Evolutionary conservation across 92 coral and sea anemone genomes (phyloP), one percentile per base, ranked within the genome.

Genomic region (Phenganax subtilis): DNA sequence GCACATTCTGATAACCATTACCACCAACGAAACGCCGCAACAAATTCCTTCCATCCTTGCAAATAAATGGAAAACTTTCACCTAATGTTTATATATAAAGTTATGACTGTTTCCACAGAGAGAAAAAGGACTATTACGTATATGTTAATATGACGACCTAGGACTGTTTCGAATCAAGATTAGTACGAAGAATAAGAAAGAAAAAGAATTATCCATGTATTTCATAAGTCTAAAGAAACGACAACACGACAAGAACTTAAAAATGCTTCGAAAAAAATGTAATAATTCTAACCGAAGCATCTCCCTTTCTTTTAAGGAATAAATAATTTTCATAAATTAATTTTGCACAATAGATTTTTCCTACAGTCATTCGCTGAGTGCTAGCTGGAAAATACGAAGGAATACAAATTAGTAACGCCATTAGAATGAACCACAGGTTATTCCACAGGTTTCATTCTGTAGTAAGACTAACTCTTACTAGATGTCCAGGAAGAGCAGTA

Each of bases 261-360:
- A 20, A 20, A 20, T 20, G 25, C 25, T 20, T 20, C 25, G 25
- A 20, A 20, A 44, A 17, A 69, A 3, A 69, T 15, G 10, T 82
- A 54, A 71, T 52, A 76, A 51, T 67, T 78, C 87, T 61, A 51
- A 85, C 87, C 87, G 79, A 84, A 2, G 28, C 53, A 58, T 85
- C 84, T 68, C 89, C 98, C 86, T 92, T 94, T 86, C 90, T 89
- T 77, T 93, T 94, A 78, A 94, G 85, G 85, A 94, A 92, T 71
- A 89, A 90, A 85, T 94, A 94, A 83, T 94, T 94, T 86, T 94
- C 98, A 88, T 94, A 94, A 87, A 94, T 94, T 27, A 94, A 85
- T 62, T 94, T 94, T n/a, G 98, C 98, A 80, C 98, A 94, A 88
- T 94, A 94, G 72, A 94, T 94, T 70, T 94, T 94, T 59, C 97